phyloP scores from a whole-genome alignment of 2,888 invertebrate species.

The Mycalesis mineus region DNA sequence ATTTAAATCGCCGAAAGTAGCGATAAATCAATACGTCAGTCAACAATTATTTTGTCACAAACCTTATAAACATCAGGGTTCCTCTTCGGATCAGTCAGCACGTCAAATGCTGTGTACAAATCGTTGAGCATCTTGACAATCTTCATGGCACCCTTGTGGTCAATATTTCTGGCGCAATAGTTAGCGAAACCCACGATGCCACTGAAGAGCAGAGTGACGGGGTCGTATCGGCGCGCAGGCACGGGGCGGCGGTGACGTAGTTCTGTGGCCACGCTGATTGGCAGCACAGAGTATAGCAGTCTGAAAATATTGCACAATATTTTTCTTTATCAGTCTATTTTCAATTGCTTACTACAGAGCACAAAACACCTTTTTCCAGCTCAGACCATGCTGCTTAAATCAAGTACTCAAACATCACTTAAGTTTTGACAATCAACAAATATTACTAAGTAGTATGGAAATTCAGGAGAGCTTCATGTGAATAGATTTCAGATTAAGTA shows the following conservation, averaged over 20 bases:
- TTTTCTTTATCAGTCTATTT: too few relatives aligned
- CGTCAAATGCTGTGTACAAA: constrained; percentile 95
- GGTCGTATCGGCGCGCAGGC: constrained; percentile 90
- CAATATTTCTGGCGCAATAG: constrained; percentile 93
- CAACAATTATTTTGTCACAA: constrained; percentile 24
- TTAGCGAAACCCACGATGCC: constrained; percentile 93
- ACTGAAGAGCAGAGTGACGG: constrained; percentile 95
- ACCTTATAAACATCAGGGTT: constrained; percentile 98
- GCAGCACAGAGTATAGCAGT: constrained; percentile 94
- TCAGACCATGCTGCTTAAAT: too few relatives aligned
- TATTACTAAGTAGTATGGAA: too few relatives aligned
- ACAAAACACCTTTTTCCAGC: too few relatives aligned
- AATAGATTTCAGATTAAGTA: too few relatives aligned
- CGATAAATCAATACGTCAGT: too few relatives aligned
- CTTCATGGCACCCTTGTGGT: constrained; percentile 96
- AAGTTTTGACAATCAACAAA: too few relatives aligned
- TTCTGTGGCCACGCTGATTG: constrained; percentile 96
- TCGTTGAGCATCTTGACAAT: constrained; percentile 96
- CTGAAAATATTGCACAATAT: constrained; percentile 61
- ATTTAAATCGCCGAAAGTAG: too few relatives aligned
- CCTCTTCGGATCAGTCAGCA: constrained; percentile 92
- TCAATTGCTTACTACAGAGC: too few relatives aligned
- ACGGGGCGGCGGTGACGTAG: constrained; percentile 94
- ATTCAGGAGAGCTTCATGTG: too few relatives aligned
- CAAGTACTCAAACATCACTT: too few relatives aligned